These are phyloP conservation scores for Potamilus streckersoni DNA, from an alignment of 1,140 invertebrate species.

Conservation along the genomic window DNA sequence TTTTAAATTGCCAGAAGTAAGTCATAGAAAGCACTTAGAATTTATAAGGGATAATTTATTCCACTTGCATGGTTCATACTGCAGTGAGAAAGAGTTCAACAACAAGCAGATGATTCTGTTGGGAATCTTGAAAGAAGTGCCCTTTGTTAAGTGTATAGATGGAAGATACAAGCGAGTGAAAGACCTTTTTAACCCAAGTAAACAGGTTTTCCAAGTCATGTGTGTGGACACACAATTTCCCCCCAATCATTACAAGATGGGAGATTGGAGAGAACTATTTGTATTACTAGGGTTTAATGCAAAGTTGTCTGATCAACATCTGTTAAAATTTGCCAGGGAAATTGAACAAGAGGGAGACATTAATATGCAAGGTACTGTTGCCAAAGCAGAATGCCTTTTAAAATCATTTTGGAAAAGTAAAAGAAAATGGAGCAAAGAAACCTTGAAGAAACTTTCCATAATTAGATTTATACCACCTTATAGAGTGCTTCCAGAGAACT, in stretches of 20 bases:
- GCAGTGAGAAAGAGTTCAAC: background rate
- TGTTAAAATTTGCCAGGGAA: slow-evolving; percentile 8
- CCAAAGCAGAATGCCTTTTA: no score
- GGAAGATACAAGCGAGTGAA: background rate
- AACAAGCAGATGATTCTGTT: background rate
- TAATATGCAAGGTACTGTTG: no score
- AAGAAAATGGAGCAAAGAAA: no score
- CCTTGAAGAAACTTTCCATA: no score
- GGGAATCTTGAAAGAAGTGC: background rate
- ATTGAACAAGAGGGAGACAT: background rate
- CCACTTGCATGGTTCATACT: background rate
- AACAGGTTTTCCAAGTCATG: background rate
- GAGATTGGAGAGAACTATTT: slow-evolving; percentile 9
- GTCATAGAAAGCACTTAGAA: background rate
- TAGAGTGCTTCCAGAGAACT: no score
- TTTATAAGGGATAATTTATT: background rate
- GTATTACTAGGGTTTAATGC: slow-evolving; percentile 1
- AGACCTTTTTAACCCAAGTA: slow-evolving; percentile 5
- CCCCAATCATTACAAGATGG: background rate
- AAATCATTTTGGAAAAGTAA: no score
- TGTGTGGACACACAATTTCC: background rate
- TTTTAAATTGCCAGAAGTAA: background rate
- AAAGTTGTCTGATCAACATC: background rate
- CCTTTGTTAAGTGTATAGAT: slow-evolving; percentile 1
- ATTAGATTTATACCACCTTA: no score